phyloP scores from a whole-genome alignment of 2,113 vertebrate genomes.

The Lasiurus cinereus region DNA sequence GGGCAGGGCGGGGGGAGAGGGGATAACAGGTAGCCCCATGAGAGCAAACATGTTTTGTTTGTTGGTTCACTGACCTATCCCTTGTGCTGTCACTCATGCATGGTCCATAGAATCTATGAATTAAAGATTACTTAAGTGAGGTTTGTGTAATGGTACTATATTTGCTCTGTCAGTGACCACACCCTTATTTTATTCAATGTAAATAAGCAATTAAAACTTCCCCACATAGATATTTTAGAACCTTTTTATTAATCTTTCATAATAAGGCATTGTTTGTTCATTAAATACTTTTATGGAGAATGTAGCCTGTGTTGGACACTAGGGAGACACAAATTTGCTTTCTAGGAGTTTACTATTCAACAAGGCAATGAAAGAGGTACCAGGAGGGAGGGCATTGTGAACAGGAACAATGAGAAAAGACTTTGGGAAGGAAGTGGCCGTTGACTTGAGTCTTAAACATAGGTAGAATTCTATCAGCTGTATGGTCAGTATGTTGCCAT shows the following conservation, averaged over 20 bases:
- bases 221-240: not conserved
- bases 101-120: not conserved
- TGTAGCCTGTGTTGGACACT: not conserved
- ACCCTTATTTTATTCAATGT: not conserved
- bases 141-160: not conserved
- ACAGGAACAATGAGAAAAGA: not conserved
- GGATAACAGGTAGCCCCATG: not conserved
- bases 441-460: not conserved
- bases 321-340: not conserved
- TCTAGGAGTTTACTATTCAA: not conserved
- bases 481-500: not conserved
- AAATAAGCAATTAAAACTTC: constrained; percentile 1
- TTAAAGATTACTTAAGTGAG: not conserved
- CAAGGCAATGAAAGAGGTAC: not conserved
- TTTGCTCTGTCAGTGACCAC: not conserved
- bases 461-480: not conserved
- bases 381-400: not conserved
- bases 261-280: not conserved
- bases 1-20: too few species aligned
- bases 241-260: not conserved
- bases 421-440: not conserved
- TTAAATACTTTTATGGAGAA: not conserved
- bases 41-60: not conserved
- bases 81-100: not conserved
- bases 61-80: not conserved